Conservation (phyloP, 2,113 vertebrate genomes). For the Chroicocephalus ridibundus region DNA sequence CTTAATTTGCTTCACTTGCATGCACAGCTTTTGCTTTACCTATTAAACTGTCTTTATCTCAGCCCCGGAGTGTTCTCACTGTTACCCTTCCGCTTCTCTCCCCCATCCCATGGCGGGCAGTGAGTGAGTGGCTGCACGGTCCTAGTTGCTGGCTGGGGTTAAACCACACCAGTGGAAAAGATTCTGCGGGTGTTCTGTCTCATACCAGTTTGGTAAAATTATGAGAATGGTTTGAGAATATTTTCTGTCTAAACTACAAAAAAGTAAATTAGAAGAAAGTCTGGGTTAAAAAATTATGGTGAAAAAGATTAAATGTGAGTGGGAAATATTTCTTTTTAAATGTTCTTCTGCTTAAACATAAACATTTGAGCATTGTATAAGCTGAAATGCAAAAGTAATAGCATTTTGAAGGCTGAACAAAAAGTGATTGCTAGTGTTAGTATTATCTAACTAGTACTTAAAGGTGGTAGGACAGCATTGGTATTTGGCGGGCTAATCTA, state of each 20-base stretch:
- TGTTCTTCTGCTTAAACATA: neutral
- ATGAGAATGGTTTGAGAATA: neutral
- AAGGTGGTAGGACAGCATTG: neutral
- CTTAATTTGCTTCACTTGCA: neutral
- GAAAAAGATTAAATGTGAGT: neutral
- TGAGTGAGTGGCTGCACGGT: rapidly evolving
- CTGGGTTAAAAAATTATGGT: neutral
- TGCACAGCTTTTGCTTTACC: neutral
- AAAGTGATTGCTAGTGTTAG: neutral
- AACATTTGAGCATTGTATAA: neutral
- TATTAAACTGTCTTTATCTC: neutral
- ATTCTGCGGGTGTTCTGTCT: neutral
- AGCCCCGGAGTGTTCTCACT: neutral
- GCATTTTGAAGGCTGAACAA: neutral
- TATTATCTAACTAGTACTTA: neutral
- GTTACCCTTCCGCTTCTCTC: neutral
- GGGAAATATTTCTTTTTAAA: neutral
- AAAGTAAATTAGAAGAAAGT: neutral
- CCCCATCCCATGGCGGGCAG: neutral
- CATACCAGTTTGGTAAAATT: neutral
- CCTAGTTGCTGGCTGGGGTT: neutral
- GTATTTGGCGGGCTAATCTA: neutral
- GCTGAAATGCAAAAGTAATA: neutral
- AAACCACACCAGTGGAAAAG: neutral
- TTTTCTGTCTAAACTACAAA: neutral